phyloP scores from a whole-genome alignment of 2,797 vertebrate species.

The Brachymystax lenok region DNA sequence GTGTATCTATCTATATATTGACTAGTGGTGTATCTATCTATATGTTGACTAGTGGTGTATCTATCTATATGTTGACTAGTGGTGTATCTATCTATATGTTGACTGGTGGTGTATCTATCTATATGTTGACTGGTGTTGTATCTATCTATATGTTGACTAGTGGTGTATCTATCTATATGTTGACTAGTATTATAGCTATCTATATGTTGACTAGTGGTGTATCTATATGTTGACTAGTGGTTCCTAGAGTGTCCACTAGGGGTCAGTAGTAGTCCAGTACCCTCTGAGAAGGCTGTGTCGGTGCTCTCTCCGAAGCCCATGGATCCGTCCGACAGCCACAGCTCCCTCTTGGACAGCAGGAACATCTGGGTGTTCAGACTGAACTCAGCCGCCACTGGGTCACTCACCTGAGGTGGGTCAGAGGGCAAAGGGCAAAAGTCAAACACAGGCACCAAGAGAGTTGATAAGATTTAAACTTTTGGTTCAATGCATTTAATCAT shows the following conservation, averaged over 20 bases:
- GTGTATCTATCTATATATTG: no score
- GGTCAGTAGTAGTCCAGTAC: conserved; percentile 57
- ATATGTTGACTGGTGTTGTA: no score
- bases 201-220: no score
- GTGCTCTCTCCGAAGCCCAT: conserved; percentile 84
- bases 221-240: conserved; percentile 15
- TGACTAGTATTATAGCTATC: no score
- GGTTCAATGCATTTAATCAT: neutral
- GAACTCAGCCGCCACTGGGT: conserved; percentile 85
- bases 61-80: no score
- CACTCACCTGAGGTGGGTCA: conserved; percentile 79
- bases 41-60: no score
- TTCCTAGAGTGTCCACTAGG: conserved; percentile 37
- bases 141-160: no score
- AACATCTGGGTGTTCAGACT: conserved; percentile 87
- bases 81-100: no score
- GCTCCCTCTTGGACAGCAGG: conserved; percentile 81
- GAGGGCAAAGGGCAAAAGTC: neutral
- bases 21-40: no score
- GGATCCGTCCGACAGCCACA: conserved; percentile 85
- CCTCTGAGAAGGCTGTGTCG: conserved; percentile 82
- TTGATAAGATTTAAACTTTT: neutral
- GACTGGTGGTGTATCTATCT: no score
- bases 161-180: no score
- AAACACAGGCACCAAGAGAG: neutral